Percentiles rank a stretch among this genome's conserved stretches.
phyloP scores from a whole-genome alignment of 2,888 invertebrate species.

The Marasmarcha lunaedactyla region DNA sequence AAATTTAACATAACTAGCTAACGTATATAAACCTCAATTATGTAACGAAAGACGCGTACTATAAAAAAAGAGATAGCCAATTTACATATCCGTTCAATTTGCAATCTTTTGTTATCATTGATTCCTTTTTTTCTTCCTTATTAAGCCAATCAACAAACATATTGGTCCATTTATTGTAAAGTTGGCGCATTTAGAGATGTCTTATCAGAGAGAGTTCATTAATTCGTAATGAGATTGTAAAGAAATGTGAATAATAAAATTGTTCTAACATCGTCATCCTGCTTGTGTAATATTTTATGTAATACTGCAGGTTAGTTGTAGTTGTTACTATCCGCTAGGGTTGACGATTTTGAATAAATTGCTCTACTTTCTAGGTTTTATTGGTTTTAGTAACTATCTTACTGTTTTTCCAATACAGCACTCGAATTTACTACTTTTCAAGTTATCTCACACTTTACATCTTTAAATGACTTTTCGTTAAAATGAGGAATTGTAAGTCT shows the following conservation, averaged over 20 bases:
- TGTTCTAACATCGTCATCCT: conserved; percentile 18
- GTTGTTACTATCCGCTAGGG: conserved; percentile 16
- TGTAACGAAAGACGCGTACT: too few relatives aligned
- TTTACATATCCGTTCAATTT: too few relatives aligned
- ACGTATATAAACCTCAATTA: too few relatives aligned
- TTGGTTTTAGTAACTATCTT: too few relatives aligned
- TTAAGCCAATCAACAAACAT: conserved; percentile 1
- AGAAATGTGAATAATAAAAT: conserved; percentile 14
- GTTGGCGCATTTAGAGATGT: conserved; percentile 8
- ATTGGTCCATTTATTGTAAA: conserved; percentile 2
- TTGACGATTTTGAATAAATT: too few relatives aligned
- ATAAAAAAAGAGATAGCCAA: background rate
- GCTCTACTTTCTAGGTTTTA: too few relatives aligned
- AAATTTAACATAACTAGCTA: too few relatives aligned
- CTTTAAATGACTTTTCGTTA: too few relatives aligned
- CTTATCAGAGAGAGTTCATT: conserved; percentile 4
- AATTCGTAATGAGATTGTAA: conserved; percentile 9
- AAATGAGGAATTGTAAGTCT: too few relatives aligned
- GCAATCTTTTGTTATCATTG: background rate
- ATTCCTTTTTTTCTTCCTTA: conserved; percentile 5
- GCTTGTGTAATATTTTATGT: conserved; percentile 19
- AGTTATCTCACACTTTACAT: too few relatives aligned
- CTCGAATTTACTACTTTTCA: too few relatives aligned
- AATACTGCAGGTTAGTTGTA: conserved; percentile 18
- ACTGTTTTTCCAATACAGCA: too few relatives aligned